Conservation (phyloP, 2,888 invertebrate species). For the Metellina segmentata region DNA sequence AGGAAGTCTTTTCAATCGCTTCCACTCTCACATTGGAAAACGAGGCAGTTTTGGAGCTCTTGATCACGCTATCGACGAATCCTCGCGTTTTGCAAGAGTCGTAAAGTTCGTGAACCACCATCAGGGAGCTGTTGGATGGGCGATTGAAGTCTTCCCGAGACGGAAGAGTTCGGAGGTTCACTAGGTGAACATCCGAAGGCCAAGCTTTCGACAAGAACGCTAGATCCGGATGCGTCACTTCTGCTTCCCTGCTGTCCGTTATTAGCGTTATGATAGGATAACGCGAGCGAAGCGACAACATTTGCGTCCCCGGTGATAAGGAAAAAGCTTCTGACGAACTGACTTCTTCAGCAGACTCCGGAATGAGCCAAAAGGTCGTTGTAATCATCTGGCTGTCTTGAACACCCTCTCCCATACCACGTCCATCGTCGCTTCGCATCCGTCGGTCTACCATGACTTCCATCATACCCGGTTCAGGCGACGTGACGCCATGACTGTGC, state of each 20-base stretch:
- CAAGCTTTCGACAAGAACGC: conserved; percentile 80
- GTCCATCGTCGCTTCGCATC: conserved; percentile 95
- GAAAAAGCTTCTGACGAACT: conserved; percentile 81
- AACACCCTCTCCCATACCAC: conserved; percentile 97
- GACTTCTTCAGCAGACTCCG: conserved; percentile 84
- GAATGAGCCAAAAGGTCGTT: conserved; percentile 88
- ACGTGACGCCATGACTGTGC: conserved; percentile 92
- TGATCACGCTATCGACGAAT: conserved; percentile 31
- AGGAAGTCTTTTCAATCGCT: conserved; percentile 12
- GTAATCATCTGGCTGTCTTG: conserved; percentile 89
- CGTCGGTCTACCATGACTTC: conserved; percentile 97
- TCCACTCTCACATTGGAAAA: conserved; percentile 17
- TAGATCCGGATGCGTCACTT: conserved; percentile 54
- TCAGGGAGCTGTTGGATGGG: conserved; percentile 87
- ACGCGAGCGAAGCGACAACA: conserved; percentile 88
- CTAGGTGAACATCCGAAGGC: conserved; percentile 87
- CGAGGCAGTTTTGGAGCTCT: background rate
- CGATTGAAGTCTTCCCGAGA: conserved; percentile 89
- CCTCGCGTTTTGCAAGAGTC: conserved; percentile 84
- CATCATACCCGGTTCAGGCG: conserved; percentile 92
- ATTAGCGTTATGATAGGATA: conserved; percentile 90
- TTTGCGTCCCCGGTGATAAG: conserved; percentile 87
- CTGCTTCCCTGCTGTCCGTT: conserved; percentile 83
- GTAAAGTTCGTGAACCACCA: conserved; percentile 90
- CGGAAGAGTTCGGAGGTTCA: conserved; percentile 90